These are phyloP conservation scores for Sclerodermus sp. DNA, from an alignment of 2,888 invertebrate genomes.

Conservation along the genomic window DNA sequence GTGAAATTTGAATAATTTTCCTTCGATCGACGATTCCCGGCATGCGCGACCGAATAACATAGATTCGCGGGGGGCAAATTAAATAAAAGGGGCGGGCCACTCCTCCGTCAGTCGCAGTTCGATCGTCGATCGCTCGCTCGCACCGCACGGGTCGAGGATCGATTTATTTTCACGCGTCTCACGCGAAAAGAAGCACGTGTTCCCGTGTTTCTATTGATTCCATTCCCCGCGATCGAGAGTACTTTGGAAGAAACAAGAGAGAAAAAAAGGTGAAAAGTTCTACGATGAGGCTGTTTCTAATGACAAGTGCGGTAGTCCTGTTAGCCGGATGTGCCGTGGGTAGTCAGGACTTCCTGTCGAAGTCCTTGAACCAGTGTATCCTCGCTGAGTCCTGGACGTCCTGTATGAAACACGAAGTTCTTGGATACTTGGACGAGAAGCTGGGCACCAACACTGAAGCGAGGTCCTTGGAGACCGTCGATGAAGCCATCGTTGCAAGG, in stretches of 20 bases:
- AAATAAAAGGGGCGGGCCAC: slow-evolving; percentile 58
- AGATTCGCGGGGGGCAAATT: slow-evolving; percentile 54
- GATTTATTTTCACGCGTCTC: slow-evolving; percentile 17
- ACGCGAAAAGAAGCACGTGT: background rate
- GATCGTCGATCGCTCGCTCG: slow-evolving; percentile 53
- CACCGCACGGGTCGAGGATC: slow-evolving; percentile 34
- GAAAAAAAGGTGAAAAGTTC: background rate
- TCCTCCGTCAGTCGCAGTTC: slow-evolving; percentile 57
- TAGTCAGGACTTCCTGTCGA: slow-evolving; percentile 43
- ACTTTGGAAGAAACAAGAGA: too few relatives aligned
- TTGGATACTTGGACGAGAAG: slow-evolving; percentile 74
- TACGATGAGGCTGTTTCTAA: slow-evolving; percentile 38
- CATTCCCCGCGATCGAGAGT: too few relatives aligned
- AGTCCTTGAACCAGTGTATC: slow-evolving; percentile 69
- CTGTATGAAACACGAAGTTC: slow-evolving; percentile 77
- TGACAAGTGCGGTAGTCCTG: slow-evolving; percentile 31
- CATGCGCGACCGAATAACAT: slow-evolving; percentile 58
- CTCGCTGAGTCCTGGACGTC: slow-evolving; percentile 68
- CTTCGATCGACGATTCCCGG: slow-evolving; percentile 50
- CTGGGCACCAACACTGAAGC: slow-evolving; percentile 59
- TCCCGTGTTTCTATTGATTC: too few relatives aligned
- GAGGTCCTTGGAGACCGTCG: slow-evolving; percentile 55
- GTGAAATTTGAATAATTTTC: slow-evolving; percentile 58
- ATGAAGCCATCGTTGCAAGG: slow-evolving; percentile 75
- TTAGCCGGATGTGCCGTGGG: slow-evolving; percentile 63